Percentiles rank a stretch among this genome's conserved stretches.
phyloP scores from a whole-genome alignment of 1,140 invertebrate genomes.

The Drosophila bifasciata region DNA sequence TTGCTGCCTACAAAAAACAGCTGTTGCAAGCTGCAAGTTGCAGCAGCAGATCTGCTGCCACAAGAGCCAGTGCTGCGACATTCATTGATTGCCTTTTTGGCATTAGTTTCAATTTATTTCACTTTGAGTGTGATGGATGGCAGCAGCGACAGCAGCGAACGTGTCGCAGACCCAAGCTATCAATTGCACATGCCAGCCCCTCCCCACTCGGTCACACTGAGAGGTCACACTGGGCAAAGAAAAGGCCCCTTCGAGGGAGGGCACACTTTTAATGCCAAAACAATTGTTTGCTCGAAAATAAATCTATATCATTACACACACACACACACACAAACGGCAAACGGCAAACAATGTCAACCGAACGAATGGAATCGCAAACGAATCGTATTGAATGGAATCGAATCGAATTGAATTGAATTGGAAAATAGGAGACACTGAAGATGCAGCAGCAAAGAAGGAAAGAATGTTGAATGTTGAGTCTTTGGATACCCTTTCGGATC shows the following conservation, averaged over 20 bases:
- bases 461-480: no score
- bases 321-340: no score
- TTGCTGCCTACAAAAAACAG: slow-evolving; percentile 44
- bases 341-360: neutral
- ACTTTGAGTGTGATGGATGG: slow-evolving; percentile 74
- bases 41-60: neutral
- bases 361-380: slow-evolving; percentile 14
- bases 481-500: no score
- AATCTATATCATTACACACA: slow-evolving; percentile 45
- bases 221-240: no score
- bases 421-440: neutral
- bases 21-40: slow-evolving; percentile 54
- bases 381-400: slow-evolving; percentile 23
- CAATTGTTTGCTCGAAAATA: slow-evolving; percentile 72
- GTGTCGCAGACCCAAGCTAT: slow-evolving; percentile 35
- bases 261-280: slow-evolving; percentile 65
- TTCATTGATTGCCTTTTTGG: slow-evolving; percentile 73
- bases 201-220: slow-evolving; percentile 5
- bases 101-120: slow-evolving; percentile 78
- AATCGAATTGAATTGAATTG: slow-evolving; percentile 14
- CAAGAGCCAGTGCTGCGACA: slow-evolving; percentile 27
- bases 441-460: neutral
- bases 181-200: slow-evolving; percentile 17
- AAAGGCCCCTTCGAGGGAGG: no score
- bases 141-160: slow-evolving; percentile 61